phyloP scores from a whole-genome alignment of 2,113 vertebrate genomes.

The Plecotus auritus region DNA sequence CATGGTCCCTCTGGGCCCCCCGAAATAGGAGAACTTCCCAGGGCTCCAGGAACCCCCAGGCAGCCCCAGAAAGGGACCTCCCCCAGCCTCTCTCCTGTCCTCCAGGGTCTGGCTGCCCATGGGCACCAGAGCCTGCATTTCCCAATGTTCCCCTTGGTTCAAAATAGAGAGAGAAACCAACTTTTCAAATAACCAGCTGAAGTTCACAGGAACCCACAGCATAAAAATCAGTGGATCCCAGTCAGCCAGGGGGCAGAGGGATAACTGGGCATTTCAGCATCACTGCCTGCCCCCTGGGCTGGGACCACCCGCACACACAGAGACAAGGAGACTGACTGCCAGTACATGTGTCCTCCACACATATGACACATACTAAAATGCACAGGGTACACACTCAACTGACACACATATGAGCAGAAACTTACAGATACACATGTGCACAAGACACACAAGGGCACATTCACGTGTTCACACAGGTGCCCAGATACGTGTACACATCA shows the following conservation, averaged over 20 bases:
- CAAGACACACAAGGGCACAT: background rate
- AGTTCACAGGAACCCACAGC: slow-evolving; percentile 54
- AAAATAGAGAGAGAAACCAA: slow-evolving; percentile 28
- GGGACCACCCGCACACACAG: background rate
- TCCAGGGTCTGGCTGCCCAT: background rate
- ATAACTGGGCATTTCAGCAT: background rate
- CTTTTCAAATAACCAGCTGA: slow-evolving; percentile 50
- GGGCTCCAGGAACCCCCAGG: background rate
- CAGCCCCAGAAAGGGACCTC: background rate
- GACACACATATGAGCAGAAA: background rate
- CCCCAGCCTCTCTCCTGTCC: background rate
- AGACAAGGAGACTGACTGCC: background rate
- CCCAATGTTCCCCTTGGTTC: slow-evolving; percentile 1
- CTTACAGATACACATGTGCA: background rate
- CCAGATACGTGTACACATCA: background rate
- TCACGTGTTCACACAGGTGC: background rate
- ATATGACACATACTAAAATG: background rate
- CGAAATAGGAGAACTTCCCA: background rate
- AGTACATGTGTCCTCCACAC: background rate
- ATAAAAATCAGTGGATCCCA: background rate
- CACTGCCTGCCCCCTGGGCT: background rate
- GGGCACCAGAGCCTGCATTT: background rate
- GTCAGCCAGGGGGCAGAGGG: slow-evolving; percentile 13
- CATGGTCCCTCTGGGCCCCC: background rate
- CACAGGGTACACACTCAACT: background rate